Percentiles rank a stretch among this genome's conserved stretches.
Conservation (phyloP, 2,113 vertebrate species). For the Aythya baeri region DNA sequence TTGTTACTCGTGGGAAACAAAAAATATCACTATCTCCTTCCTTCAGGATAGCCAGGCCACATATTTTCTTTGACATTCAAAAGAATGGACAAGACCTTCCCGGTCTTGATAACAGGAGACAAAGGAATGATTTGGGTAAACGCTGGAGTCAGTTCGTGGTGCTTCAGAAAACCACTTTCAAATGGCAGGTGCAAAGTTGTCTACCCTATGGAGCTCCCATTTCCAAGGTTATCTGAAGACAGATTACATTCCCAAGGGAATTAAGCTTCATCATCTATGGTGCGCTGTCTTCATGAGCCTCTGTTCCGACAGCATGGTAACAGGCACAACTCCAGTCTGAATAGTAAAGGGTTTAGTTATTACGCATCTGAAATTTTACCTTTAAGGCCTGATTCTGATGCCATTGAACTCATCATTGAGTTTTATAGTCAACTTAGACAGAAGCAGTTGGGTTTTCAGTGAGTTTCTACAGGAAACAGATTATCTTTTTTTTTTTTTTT, state of each 20-base stretch:
- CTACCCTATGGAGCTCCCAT: background rate
- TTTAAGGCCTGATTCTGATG: background rate
- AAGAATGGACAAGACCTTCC: background rate
- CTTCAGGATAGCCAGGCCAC: background rate
- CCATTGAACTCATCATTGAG: background rate
- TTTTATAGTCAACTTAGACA: background rate
- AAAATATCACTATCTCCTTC: background rate
- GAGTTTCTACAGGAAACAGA: background rate
- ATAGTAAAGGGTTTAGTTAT: background rate
- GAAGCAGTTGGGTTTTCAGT: background rate
- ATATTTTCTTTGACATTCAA: background rate
- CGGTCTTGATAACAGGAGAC: background rate
- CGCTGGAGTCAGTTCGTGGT: background rate
- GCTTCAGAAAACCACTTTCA: background rate
- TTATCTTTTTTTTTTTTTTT: background rate
- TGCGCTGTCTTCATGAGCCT: background rate
- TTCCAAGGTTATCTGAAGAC: background rate
- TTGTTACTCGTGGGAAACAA: background rate
- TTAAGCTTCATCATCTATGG: background rate
- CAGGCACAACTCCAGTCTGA: background rate
- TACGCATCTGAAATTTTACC: background rate
- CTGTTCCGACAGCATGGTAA: background rate
- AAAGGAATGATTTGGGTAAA: background rate
- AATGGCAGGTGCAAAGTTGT: accelerated
- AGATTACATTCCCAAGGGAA: background rate